These are phyloP conservation scores for Sparus aurata DNA, from an alignment of 2,797 vertebrate genomes.

Conservation along the genomic window DNA sequence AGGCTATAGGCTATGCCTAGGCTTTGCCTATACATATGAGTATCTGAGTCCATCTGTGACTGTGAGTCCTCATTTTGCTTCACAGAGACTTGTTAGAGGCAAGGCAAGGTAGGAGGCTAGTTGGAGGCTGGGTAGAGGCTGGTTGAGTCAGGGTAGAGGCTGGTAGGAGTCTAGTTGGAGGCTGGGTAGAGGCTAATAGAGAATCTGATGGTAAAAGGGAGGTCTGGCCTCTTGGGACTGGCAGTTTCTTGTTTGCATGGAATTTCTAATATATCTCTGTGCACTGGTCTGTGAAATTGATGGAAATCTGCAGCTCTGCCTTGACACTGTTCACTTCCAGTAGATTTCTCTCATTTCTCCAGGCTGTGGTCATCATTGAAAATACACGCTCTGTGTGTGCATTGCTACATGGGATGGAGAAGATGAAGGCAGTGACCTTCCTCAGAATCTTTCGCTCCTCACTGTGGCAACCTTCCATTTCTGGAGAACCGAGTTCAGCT, in stretches of 20 bases:
- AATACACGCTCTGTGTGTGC: neutral
- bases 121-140: too few relatives aligned
- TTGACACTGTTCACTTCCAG: conserved; percentile 10
- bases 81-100: too few relatives aligned
- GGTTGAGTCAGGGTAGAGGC: too few relatives aligned
- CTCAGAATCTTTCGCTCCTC: neutral
- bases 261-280: neutral
- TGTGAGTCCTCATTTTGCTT: too few relatives aligned
- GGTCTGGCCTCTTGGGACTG: too few relatives aligned
- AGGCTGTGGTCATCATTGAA: neutral
- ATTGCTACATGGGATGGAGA: neutral
- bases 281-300: conserved; percentile 4
- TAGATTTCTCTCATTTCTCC: neutral
- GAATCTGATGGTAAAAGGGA: too few relatives aligned
- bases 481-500: conserved; percentile 5
- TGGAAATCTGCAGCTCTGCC: conserved; percentile 9
- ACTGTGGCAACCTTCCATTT: conserved; percentile 35
- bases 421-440: conserved; percentile 3
- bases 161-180: too few relatives aligned
- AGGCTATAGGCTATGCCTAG: too few relatives aligned
- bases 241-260: neutral
- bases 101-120: too few relatives aligned
- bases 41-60: too few relatives aligned
- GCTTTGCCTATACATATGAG: too few relatives aligned
- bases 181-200: too few relatives aligned